Evolutionary conservation across 2,888 invertebrate species (phyloP), one percentile per base, ranked within the genome.

Genomic region (Dasysyrphus tricinctus): DNA sequence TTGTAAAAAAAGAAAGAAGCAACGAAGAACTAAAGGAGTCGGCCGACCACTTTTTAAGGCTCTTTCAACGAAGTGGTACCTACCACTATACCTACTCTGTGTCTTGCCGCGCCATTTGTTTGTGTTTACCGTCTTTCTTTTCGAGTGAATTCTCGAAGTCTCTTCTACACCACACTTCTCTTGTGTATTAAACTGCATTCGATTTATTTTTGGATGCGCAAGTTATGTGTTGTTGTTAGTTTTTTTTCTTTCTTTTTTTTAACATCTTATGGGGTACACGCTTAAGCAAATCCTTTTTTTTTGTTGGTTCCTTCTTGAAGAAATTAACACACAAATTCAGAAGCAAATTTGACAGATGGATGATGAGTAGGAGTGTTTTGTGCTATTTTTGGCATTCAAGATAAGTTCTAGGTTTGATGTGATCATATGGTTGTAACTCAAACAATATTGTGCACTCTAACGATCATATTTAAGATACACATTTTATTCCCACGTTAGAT

Each of bases 41-140:
- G 74, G 78, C 85, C 81, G 85, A 81, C 81, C 74, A 81, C 81
- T 78, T 78, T 73, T 77, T 75, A 73, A 67, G 51, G 73, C 74
- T 81, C 73, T 70, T 70, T 80, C 57, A 79, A 51, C 70, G 73
- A 84, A 75, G 79, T 80, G 79, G 79, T 75, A 74, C 59, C 65
- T 75, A 74, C 59, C 65, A 37, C 39, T 12, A 2, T 34, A 37
- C 49, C 37, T 34, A 37, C 49, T 49, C 54, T 54, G 37, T 69
- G 54, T 69, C 51, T 69, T 69, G 69, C 69, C 69, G 69, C 63
- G 34, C 57, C 51, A 59, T 76, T 75, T 80, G 70, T 82, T 78
- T 78, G 75, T 84, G 57, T 84, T 37, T 76, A 74, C 77, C 80
- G 77, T 86, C 78, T 57, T 82, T 54, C 57, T 65, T 78, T 75